Conservation (phyloP, 2,888 invertebrate species). For the Erebia palarica region DNA sequence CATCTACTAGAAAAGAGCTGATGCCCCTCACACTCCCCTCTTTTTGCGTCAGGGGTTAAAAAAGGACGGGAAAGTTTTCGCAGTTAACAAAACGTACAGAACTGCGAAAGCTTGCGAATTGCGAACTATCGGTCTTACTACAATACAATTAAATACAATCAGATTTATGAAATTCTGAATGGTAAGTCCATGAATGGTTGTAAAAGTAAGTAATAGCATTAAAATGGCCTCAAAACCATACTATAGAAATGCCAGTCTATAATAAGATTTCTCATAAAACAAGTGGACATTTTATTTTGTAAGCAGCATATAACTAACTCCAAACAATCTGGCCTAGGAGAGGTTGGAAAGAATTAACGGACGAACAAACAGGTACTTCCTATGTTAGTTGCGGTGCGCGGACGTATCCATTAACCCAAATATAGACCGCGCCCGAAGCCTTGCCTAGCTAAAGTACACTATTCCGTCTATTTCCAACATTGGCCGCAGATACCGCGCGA, state of each 20-base stretch:
- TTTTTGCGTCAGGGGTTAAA: too few species aligned
- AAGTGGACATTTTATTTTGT: constrained; percentile 14
- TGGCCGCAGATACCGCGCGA: constrained; percentile 7
- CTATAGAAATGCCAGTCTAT: background rate
- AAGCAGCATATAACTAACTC: constrained; percentile 35
- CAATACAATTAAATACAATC: too few species aligned
- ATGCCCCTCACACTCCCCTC: too few species aligned
- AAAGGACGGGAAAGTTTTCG: too few species aligned
- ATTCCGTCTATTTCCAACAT: constrained; percentile 42
- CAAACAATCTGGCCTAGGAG: constrained; percentile 45
- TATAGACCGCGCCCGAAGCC: constrained; percentile 77
- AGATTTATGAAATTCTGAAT: background rate
- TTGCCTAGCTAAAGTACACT: constrained; percentile 58
- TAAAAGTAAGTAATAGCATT: background rate
- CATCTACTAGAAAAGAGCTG: too few species aligned
- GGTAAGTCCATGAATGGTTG: background rate
- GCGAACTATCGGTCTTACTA: too few species aligned
- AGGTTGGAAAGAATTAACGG: constrained; percentile 53
- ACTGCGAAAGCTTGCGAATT: too few species aligned
- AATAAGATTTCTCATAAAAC: constrained; percentile 2
- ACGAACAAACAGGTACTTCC: constrained; percentile 78
- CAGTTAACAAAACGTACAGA: too few species aligned
- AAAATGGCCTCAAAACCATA: too few species aligned
- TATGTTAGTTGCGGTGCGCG: constrained; percentile 68
- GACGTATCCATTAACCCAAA: constrained; percentile 83